Conservation (phyloP, 2,113 vertebrate species). For the Equus quagga region DNA sequence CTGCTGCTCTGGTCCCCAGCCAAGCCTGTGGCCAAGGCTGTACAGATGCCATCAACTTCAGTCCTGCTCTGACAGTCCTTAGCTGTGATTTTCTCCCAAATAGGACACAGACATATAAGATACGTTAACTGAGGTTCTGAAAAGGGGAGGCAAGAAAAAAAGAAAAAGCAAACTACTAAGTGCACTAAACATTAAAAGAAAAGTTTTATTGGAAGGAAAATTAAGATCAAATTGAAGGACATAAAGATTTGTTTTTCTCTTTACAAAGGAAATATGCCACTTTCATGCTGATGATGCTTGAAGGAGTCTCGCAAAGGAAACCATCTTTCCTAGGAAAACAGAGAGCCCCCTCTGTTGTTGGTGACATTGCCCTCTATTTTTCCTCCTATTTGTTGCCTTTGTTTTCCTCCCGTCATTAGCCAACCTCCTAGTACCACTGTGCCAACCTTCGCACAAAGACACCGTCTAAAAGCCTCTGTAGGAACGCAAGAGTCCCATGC, state of each 20-base stretch:
- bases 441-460: constrained; percentile 64
- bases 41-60: background rate
- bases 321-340: constrained; percentile 32
- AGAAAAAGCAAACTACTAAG: background rate
- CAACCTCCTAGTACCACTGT: background rate
- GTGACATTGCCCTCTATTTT: background rate
- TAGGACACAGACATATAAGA: background rate
- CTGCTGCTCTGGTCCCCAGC: background rate
- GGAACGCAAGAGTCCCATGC: background rate
- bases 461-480: constrained; percentile 5
- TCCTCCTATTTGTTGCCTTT: constrained; percentile 59
- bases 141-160: background rate
- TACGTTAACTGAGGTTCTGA: background rate
- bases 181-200: background rate
- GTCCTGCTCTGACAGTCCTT: background rate
- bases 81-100: background rate
- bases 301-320: constrained; percentile 49
- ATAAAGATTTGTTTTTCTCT: constrained; percentile 19
- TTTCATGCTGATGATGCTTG: background rate
- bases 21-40: background rate
- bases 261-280: constrained; percentile 28
- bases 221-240: background rate
- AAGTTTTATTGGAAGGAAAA: constrained; percentile 62
- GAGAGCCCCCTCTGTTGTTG: background rate
- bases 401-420: constrained; percentile 58